Base-by-base conservation (phyloP, 2,888 invertebrate species). In the Napeogenes sylphis region DNA sequence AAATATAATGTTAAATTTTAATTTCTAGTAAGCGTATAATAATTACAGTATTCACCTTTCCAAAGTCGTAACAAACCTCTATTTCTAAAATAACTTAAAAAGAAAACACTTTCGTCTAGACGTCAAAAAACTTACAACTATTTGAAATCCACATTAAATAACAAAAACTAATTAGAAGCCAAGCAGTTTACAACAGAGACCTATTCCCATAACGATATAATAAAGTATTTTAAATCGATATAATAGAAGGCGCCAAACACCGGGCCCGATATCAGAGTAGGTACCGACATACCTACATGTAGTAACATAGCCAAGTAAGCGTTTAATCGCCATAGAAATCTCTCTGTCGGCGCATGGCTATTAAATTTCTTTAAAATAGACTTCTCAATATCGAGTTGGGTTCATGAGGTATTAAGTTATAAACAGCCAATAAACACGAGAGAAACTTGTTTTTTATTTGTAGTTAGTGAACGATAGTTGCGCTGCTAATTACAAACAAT, bases 401-500 rank as follows among this genome's bases (percentile, higher is more conserved):
- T 30, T 62, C 62, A 62, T 46, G 45, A 63, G 80, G 79, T 85
- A 88, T 87, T 88, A 88, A 88, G 87, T 78, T 83, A 87, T 87
- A 87, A 89, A 87, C 84, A 87, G 85, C 75, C 79, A 75, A 84
- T 87, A 87, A 86, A 86, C 75, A 72, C 78, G 73, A 77, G 73
- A 42, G 51, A 4, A 30, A 21, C n/a, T 51, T 12, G 51, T 30
- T 51, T 47, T 47, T 51, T 51, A 51, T 51, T 30, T 30, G 51
- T 51, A 30, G 30, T 10, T 8, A 30, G 30, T 30, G 21, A 10
- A 42, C 8, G 42, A 42, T 42, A 42, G 42, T 38, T 42, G 42
- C 73, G 73, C 69, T 72, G 78, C 80, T 87, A 87, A 89, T 89
- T 84, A 87, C 82, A 79, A 82, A 84, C 87, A 86, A 87, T 88